These are phyloP conservation scores for Ivindomyrus marchei DNA, from an alignment of 2,113 vertebrate species.

Conservation along the genomic window DNA sequence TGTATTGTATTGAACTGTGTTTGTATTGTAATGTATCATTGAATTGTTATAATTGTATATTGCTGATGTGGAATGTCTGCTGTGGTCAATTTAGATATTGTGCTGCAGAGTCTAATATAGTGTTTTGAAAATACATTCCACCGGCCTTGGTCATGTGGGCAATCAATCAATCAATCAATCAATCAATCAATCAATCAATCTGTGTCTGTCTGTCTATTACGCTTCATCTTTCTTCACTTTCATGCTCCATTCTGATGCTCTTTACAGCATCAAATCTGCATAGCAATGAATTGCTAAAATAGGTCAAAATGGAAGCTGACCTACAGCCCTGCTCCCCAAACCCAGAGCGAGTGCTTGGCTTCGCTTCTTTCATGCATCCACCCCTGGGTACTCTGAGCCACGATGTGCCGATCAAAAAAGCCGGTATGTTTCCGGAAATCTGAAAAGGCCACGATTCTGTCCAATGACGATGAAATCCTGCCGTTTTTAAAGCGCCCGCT, in stretches of 20 bases:
- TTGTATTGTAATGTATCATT: background rate
- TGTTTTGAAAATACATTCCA: background rate
- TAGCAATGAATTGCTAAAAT: background rate
- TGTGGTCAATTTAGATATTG: background rate
- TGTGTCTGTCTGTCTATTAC: background rate
- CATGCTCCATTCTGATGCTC: background rate
- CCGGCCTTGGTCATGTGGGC: background rate
- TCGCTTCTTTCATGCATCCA: background rate
- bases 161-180: background rate
- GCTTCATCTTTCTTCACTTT: background rate
- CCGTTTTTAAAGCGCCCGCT: background rate
- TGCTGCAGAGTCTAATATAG: background rate
- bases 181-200: background rate
- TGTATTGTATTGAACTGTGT: background rate
- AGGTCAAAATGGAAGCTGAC: background rate
- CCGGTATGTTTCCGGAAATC: background rate
- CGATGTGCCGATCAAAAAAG: background rate
- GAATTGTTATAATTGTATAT: background rate
- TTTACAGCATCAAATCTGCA: background rate
- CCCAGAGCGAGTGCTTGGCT: background rate
- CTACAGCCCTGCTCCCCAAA: background rate
- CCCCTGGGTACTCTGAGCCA: background rate
- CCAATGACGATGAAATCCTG: background rate
- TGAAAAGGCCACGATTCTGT: background rate
- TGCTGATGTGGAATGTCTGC: background rate